These are phyloP conservation scores for Eudasyphora cyanicolor DNA, from an alignment of 2,888 invertebrate genomes.

Conservation along the genomic window DNA sequence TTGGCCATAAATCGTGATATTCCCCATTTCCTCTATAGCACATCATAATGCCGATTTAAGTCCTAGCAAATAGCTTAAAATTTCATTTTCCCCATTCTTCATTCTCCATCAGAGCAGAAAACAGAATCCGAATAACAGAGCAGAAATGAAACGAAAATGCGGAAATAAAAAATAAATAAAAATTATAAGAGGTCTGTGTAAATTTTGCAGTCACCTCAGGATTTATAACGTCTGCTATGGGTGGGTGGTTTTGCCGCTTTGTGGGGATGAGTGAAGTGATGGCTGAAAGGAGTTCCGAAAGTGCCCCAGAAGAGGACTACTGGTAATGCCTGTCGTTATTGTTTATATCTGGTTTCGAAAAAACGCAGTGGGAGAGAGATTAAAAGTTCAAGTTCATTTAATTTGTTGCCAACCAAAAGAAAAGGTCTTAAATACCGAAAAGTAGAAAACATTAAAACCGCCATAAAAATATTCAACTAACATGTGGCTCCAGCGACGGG, in stretches of 20 bases:
- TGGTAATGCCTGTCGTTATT: slow-evolving; percentile 60
- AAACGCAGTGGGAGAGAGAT: slow-evolving; percentile 50
- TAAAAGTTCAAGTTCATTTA: slow-evolving; percentile 76
- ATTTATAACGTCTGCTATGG: slow-evolving; percentile 60
- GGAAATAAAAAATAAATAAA: slow-evolving; percentile 27
- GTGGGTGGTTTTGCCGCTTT: slow-evolving; percentile 9
- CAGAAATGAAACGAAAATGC: slow-evolving; percentile 6
- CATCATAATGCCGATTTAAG: slow-evolving; percentile 11
- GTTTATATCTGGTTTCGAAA: slow-evolving; percentile 52
- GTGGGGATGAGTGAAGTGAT: background rate
- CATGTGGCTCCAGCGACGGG: slow-evolving; percentile 58
- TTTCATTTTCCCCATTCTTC: slow-evolving; percentile 7
- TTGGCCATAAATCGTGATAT: background rate
- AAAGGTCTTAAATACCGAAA: slow-evolving; percentile 47
- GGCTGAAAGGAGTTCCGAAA: background rate
- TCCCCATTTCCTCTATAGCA: background rate
- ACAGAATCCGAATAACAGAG: background rate
- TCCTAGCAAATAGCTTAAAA: background rate
- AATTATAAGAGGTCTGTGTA: slow-evolving; percentile 35
- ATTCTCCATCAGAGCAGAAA: background rate
- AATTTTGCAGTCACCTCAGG: slow-evolving; percentile 60
- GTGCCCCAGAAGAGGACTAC: background rate
- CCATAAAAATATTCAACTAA: slow-evolving; percentile 51
- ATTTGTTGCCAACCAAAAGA: slow-evolving; percentile 75
- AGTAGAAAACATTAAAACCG: slow-evolving; percentile 56